phyloP scores from a whole-genome alignment of 2,113 vertebrate genomes.

The Pelusios castaneus region DNA sequence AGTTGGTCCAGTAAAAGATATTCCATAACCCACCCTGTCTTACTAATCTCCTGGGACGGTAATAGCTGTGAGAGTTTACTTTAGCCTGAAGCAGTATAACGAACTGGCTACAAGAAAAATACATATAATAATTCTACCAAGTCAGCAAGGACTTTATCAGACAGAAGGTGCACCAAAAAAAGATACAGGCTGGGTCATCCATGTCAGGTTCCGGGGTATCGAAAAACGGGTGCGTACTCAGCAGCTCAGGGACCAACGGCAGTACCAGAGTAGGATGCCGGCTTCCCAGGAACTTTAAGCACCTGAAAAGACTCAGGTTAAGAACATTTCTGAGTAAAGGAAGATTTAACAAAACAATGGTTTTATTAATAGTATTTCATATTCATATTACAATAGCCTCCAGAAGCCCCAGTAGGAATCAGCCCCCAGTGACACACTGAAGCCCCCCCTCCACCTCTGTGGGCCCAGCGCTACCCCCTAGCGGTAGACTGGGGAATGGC shows the following conservation, averaged over 20 bases:
- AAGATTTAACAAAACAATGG: not conserved
- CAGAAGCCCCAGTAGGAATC: rapidly evolving
- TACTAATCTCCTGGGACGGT: not conserved
- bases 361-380: not conserved
- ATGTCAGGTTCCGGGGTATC: slow-evolving; percentile 98
- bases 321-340: not conserved
- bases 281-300: slow-evolving; percentile 93
- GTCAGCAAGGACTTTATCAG: not conserved
- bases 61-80: not conserved
- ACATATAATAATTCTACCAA: not conserved
- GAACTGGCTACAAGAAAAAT: not conserved
- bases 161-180: not conserved
- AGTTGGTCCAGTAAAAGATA: not conserved
- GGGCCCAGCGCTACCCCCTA: too few relatives aligned
- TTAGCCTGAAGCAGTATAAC: not conserved
- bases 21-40: not conserved
- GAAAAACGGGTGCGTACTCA: slow-evolving; percentile 97
- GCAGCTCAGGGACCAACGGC: slow-evolving; percentile 93
- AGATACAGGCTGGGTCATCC: slow-evolving; percentile 99
- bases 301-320: slow-evolving; percentile 77
- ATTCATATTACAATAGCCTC: not conserved
- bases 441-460: too few relatives aligned
- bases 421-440: not conserved
- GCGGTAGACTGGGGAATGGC: too few relatives aligned
- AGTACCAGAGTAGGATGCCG: slow-evolving; percentile 94